Evolutionary conservation across 2,797 vertebrate species (phyloP).

Genomic region (Anabacerthia variegaticeps): DNA sequence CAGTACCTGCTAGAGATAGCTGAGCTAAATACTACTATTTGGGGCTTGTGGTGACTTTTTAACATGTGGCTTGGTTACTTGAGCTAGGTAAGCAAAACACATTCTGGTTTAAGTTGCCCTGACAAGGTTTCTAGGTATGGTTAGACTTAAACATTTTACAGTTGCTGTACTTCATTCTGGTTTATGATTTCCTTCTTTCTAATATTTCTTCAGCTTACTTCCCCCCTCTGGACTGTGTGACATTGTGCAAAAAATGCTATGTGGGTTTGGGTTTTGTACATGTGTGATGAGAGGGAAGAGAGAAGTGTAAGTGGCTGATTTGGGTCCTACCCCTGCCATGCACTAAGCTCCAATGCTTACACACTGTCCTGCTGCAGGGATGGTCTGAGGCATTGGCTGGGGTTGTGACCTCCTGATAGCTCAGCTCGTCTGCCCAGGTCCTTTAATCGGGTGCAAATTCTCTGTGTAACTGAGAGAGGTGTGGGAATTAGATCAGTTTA

Average conservation of each 20-base stretch:
- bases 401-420: background rate
- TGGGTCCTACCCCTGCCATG: background rate
- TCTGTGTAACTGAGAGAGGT: background rate
- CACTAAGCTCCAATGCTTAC: background rate
- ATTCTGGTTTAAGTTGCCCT: background rate
- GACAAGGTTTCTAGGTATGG: background rate
- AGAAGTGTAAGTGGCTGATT: background rate
- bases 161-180: background rate
- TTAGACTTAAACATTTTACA: background rate
- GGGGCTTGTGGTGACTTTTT: background rate
- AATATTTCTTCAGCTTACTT: background rate
- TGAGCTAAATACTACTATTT: background rate
- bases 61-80: background rate
- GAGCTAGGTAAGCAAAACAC: background rate
- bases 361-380: background rate
- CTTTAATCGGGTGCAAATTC: background rate
- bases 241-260: background rate
- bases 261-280: background rate
- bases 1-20: background rate
- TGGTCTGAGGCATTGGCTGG: background rate
- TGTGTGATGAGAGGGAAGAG: background rate
- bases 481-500: background rate
- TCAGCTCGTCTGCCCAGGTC: background rate
- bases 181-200: background rate
- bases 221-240: background rate